Percentiles rank a stretch among this genome's conserved stretches.
phyloP scores from a whole-genome alignment of 2,797 vertebrate genomes.

The Gallirallus australis region DNA sequence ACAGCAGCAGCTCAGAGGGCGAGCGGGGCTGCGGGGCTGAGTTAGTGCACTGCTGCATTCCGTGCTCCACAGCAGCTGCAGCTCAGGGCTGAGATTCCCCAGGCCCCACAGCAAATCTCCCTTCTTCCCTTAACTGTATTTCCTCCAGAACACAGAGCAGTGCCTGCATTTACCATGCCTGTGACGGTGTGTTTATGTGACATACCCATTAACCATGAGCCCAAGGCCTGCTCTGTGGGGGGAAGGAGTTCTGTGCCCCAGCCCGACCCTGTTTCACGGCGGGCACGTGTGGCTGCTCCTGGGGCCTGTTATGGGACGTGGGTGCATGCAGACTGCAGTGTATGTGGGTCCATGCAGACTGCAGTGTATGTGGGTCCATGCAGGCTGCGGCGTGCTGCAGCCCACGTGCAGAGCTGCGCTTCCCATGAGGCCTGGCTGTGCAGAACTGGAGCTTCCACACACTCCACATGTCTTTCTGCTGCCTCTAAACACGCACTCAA shows the following conservation, averaged over 20 bases:
- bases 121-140: background rate
- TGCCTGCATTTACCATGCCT: too few relatives aligned
- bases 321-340: background rate
- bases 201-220: accelerated
- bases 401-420: background rate
- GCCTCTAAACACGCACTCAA: background rate
- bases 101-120: background rate
- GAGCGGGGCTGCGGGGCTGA: background rate
- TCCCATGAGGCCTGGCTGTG: too few relatives aligned
- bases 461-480: background rate
- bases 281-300: background rate
- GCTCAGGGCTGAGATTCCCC: background rate
- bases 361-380: too few relatives aligned
- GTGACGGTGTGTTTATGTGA: background rate
- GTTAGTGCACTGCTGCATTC: background rate
- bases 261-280: background rate
- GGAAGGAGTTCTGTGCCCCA: background rate
- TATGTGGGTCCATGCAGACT: too few relatives aligned
- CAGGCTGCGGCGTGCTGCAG: background rate
- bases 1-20: background rate
- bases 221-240: background rate
- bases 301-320: accelerated
- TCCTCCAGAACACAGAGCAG: background rate
- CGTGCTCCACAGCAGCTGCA: background rate
- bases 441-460: background rate